These are phyloP conservation scores for Cyanoderma ruficeps DNA, from an alignment of 2,113 vertebrate species.

Conservation along the genomic window DNA sequence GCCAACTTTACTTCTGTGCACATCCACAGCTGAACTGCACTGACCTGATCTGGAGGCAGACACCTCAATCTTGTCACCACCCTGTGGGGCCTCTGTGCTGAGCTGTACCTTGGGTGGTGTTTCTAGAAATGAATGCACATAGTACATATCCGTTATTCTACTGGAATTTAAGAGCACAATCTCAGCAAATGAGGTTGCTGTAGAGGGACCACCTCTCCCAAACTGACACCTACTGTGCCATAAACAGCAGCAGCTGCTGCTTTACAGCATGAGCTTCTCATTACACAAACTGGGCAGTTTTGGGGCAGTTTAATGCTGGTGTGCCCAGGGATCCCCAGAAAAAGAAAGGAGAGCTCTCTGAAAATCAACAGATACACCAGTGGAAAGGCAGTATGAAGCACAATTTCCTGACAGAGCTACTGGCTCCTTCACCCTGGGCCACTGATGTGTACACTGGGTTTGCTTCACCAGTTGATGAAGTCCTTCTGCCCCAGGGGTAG, in stretches of 20 bases:
- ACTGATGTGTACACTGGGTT: neutral
- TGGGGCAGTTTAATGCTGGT: rapidly evolving
- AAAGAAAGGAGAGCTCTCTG: neutral
- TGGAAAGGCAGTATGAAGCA: neutral
- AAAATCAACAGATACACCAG: neutral
- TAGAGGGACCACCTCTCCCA: neutral
- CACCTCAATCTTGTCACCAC: neutral
- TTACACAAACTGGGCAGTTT: rapidly evolving
- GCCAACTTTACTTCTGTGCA: neutral
- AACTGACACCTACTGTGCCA: neutral
- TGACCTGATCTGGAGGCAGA: rapidly evolving
- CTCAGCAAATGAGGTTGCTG: neutral
- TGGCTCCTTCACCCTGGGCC: neutral
- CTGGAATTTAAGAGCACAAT: neutral
- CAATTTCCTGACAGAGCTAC: neutral
- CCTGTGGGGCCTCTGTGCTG: rapidly evolving
- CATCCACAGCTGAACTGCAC: rapidly evolving
- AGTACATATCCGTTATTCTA: rapidly evolving
- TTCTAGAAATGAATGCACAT: rapidly evolving
- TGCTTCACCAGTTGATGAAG: neutral
- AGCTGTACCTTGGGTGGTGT: neutral
- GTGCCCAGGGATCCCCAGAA: neutral
- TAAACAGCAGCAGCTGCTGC: neutral
- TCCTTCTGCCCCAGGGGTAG: neutral
- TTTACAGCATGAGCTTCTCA: neutral